phyloP scores from a whole-genome alignment of 2,113 vertebrate species.

The Mungos mungo region DNA sequence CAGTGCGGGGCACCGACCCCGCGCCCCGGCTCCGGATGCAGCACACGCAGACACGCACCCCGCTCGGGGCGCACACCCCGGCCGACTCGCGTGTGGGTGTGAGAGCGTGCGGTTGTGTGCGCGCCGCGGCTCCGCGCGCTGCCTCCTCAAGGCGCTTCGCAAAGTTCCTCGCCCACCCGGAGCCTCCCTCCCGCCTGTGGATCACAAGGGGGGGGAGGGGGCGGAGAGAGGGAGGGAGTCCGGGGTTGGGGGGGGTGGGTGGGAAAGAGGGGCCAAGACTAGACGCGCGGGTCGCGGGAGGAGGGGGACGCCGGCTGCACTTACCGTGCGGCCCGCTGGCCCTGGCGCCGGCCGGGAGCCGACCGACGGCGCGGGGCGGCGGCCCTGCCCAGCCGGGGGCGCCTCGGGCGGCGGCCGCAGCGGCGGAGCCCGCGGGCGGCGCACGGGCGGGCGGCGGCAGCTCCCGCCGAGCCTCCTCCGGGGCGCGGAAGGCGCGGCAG shows the following conservation, averaged over 20 bases:
- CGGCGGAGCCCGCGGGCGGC: background rate
- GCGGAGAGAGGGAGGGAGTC: background rate
- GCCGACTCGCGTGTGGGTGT: slow-evolving; percentile 24
- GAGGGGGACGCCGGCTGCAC: background rate
- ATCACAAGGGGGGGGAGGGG: background rate
- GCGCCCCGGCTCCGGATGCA: background rate
- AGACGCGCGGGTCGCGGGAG: background rate
- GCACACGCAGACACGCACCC: background rate
- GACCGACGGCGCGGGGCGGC: slow-evolving; percentile 57
- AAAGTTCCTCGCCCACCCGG: slow-evolving; percentile 74
- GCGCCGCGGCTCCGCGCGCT: slow-evolving; percentile 39
- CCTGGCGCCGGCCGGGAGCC: background rate
- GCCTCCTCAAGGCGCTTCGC: slow-evolving; percentile 56
- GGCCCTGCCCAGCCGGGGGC: slow-evolving; percentile 33
- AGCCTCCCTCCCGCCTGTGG: slow-evolving; percentile 54
- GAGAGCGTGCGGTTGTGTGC: slow-evolving; percentile 42
- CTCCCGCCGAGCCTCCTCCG: background rate
- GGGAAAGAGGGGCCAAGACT: background rate
- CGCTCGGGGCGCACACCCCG: background rate
- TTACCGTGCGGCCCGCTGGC: slow-evolving; percentile 47
- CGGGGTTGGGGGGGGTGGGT: background rate
- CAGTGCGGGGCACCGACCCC: background rate
- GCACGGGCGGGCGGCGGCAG: background rate
- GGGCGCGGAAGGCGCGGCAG: background rate
- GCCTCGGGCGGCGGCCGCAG: slow-evolving; percentile 6